Percentiles rank a stretch among this genome's conserved stretches.
Evolutionary conservation across 2,113 vertebrate genomes (phyloP).

Genomic region (Apistogramma diplotaenia): DNA sequence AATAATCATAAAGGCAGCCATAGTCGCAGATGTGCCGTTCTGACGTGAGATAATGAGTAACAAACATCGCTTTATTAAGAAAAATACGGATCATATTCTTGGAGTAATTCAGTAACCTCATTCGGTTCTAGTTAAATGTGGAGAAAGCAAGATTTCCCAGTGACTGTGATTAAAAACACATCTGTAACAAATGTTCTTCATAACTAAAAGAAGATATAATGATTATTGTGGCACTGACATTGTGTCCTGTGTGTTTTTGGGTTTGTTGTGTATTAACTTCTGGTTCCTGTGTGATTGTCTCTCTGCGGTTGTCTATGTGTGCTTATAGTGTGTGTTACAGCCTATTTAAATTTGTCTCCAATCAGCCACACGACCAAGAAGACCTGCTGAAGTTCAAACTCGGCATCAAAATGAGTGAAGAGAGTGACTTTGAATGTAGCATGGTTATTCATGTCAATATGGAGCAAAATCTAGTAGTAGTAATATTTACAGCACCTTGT

Average conservation of each 20-base stretch:
- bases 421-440: background rate
- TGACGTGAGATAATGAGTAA: background rate
- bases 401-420: accelerated
- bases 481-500: background rate
- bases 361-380: no score
- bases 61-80: background rate
- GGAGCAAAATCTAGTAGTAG: background rate
- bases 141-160: background rate
- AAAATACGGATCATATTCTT: background rate
- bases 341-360: background rate
- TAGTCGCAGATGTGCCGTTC: background rate
- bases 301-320: background rate
- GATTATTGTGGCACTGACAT: background rate
- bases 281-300: background rate
- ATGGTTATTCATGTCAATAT: background rate
- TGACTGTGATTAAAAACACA: background rate
- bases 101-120: background rate
- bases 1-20: background rate
- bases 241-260: background rate
- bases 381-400: background rate
- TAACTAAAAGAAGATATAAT: background rate
- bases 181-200: background rate
- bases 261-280: background rate
- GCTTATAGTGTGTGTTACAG: background rate
- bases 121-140: background rate